These are phyloP conservation scores for Rhineura floridana DNA, from an alignment of 2,113 vertebrate genomes.

Conservation along the genomic window DNA sequence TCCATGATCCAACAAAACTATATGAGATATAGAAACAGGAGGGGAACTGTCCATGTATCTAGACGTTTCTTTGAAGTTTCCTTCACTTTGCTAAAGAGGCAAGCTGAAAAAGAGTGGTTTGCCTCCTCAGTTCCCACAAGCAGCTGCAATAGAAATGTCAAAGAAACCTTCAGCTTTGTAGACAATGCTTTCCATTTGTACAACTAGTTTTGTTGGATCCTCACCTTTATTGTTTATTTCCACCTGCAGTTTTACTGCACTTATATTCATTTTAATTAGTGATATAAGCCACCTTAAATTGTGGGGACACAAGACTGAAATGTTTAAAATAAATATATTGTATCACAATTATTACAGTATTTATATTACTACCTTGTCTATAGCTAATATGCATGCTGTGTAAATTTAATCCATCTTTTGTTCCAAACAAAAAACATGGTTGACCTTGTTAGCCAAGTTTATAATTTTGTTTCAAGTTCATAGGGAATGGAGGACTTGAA, in stretches of 20 bases:
- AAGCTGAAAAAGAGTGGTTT: neutral
- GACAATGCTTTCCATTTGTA: neutral
- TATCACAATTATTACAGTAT: neutral
- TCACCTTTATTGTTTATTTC: neutral
- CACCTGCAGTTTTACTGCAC: neutral
- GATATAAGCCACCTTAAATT: neutral
- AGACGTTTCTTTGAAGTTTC: neutral
- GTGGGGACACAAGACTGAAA: neutral
- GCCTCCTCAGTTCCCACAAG: neutral
- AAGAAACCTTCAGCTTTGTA: neutral
- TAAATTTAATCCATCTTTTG: constrained; percentile 12
- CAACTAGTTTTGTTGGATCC: neutral
- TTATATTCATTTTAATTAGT: neutral
- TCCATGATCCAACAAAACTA: neutral
- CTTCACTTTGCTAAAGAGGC: neutral
- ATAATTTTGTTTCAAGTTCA: constrained; percentile 52
- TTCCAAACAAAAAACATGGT: constrained; percentile 35
- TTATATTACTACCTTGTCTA: constrained; percentile 17
- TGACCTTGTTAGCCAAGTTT: constrained; percentile 51
- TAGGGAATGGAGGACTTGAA: constrained; percentile 25
- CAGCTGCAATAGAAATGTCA: neutral
- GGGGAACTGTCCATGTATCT: neutral
- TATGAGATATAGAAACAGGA: neutral
- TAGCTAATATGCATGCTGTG: constrained; percentile 16
- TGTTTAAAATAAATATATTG: neutral